Conservation (phyloP, 2,113 vertebrate genomes). For the Eleginops maclovinus region DNA sequence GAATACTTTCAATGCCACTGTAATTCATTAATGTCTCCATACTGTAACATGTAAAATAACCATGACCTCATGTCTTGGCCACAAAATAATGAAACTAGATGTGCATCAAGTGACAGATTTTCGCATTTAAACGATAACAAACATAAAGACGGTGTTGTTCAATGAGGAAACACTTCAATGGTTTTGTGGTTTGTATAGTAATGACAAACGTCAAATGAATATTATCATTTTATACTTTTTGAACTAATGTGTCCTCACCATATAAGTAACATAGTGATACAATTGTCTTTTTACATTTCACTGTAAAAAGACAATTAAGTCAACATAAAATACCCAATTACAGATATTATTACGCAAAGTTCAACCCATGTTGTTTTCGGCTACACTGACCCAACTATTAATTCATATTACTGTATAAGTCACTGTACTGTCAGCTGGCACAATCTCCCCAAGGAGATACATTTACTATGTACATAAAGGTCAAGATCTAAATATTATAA, state of each 20-base stretch:
- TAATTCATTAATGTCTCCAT: background rate
- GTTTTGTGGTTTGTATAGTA: slow-evolving; percentile 4
- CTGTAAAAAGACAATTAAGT: slow-evolving; percentile 5
- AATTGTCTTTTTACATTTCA: background rate
- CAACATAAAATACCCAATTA: slow-evolving; percentile 2
- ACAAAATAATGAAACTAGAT: too few species aligned
- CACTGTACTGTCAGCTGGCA: background rate
- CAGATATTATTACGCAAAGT: slow-evolving; percentile 1
- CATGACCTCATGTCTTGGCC: too few species aligned
- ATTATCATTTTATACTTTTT: background rate
- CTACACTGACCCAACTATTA: slow-evolving; percentile 8
- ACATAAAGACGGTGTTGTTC: background rate
- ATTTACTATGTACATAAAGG: too few species aligned
- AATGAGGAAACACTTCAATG: background rate
- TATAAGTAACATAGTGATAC: slow-evolving; percentile 9
- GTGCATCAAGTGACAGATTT: background rate
- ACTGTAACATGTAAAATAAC: too few species aligned
- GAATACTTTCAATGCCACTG: background rate
- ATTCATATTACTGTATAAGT: slow-evolving; percentile 2
- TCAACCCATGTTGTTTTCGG: background rate
- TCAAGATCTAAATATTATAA: too few species aligned
- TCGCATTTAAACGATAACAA: background rate
- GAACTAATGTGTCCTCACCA: background rate
- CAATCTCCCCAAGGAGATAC: background rate
- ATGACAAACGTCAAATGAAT: background rate